Evolutionary conservation across 2,888 invertebrate genomes (phyloP).

Genomic region (Allygus modestus): DNA sequence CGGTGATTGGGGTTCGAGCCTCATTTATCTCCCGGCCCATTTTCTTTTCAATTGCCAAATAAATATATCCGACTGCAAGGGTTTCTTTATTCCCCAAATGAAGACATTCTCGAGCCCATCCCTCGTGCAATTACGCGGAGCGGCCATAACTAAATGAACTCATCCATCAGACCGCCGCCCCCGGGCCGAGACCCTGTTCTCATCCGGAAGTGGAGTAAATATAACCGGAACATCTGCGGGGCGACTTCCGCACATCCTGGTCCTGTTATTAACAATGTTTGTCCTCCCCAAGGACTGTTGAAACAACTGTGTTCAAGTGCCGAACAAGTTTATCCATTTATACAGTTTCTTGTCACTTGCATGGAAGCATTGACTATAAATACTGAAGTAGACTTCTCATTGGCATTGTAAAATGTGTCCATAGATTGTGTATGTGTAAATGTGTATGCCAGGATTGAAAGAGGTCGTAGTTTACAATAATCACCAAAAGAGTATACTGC

Average conservation of each 20-base stretch:
- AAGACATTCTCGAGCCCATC: constrained; percentile 37
- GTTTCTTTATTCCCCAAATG: constrained; percentile 28
- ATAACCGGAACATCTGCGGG: constrained; percentile 43
- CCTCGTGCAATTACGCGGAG: constrained; percentile 30
- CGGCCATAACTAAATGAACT: constrained; percentile 46
- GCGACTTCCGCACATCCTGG: constrained; percentile 3
- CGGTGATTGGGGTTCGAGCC: background rate
- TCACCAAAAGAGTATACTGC: too few species aligned
- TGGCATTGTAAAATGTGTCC: too few species aligned
- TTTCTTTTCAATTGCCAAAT: constrained; percentile 51
- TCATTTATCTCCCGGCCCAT: constrained; percentile 42
- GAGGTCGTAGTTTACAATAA: too few species aligned
- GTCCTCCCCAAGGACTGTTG: background rate
- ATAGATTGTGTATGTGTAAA: too few species aligned
- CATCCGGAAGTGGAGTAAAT: constrained; percentile 48
- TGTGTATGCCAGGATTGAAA: too few species aligned
- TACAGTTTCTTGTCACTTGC: too few species aligned
- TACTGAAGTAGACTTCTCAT: too few species aligned
- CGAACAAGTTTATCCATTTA: background rate
- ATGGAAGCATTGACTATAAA: too few species aligned
- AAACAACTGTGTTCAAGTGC: constrained; percentile 18
- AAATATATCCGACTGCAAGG: constrained; percentile 48
- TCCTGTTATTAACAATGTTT: constrained; percentile 33
- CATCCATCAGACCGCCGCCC: constrained; percentile 29
- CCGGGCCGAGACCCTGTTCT: background rate